Evolutionary conservation across 1,140 invertebrate genomes (phyloP).

Genomic region (Panagrolaimus sp.): DNA sequence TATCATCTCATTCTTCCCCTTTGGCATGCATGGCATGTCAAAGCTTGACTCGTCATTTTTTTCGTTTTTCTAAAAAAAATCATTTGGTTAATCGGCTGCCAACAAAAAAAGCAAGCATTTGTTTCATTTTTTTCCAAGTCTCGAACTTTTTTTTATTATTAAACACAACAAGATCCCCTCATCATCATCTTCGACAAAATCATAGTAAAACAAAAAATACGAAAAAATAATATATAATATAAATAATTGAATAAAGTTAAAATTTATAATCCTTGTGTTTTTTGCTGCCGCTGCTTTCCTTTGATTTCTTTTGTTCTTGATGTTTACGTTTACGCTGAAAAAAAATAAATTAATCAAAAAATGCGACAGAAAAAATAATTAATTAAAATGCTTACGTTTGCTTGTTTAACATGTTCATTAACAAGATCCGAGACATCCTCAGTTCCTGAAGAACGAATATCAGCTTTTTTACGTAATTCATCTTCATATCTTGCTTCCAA

Average conservation of each 20-base stretch:
- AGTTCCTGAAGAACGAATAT: conserved; percentile 59
- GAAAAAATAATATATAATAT: not conserved
- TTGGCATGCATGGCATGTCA: too few species aligned
- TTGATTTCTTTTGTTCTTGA: conserved; percentile 55
- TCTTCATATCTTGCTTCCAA: conserved; percentile 95
- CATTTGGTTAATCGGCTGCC: too few species aligned
- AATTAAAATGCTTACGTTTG: conserved; percentile 67
- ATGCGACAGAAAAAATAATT: conserved; percentile 12
- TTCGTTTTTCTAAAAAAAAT: too few species aligned
- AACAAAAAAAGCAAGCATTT: too few species aligned
- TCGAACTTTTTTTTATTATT: too few species aligned
- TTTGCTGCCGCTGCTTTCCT: conserved; percentile 35
- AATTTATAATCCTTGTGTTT: conserved; percentile 60
- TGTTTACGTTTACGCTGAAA: conserved; percentile 58
- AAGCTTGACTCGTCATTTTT: too few species aligned
- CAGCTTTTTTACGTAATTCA: conserved; percentile 65
- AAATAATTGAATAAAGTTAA: conserved; percentile 31
- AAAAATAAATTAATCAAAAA: conserved; percentile 21
- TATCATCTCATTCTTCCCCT: too few species aligned
- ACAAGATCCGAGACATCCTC: conserved; percentile 98
- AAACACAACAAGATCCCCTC: too few species aligned
- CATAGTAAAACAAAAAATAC: too few species aligned
- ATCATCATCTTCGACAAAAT: too few species aligned
- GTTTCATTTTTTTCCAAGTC: too few species aligned
- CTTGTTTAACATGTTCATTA: conserved; percentile 78